Evolutionary conservation across 2,797 vertebrate species (phyloP), one percentile per base, ranked within the genome.

Genomic region (Lerista edwardsae): DNA sequence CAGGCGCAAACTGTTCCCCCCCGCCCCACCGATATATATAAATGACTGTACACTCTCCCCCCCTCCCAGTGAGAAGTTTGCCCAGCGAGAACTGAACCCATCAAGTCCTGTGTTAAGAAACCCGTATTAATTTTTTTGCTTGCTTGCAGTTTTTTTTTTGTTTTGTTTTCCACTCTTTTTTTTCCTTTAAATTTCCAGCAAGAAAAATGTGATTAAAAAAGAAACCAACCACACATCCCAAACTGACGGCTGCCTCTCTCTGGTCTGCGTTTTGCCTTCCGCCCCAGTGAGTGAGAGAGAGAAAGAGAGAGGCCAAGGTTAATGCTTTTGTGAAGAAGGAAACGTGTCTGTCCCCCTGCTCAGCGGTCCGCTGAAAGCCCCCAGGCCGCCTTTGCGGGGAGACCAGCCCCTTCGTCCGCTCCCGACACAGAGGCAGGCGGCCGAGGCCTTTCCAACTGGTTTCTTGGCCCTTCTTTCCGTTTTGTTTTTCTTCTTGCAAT

Each of bases 111-210:
- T 62, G 78, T 81, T 71, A 73, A 84, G 82, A 87, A 84, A 87
- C 86, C 86, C 86, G 86, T 87, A 87, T 87, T 77, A 86, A 75
- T 51, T 31, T 80, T 55, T 57, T 65, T 83, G 76, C 59, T 80
- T 80, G 80, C 59, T 65, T 78, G 47, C 6, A 55, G 17, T 76
- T 82, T 31, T 59, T 59, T 12, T 67, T 78, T 68, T 79, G 68
- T 47, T 44, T 12, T 67, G 73, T 75, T 73, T 59, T 31, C 41
- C 55, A 79, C 68, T 47, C 29, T 31, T n/a, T 79, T 75, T 75
- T 65, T 62, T 41, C 64, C 19, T 65, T 75, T 62, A 67, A 67
- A 65, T 77, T 84, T 72, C 74, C 25, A 61, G 77, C 57, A 0
- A 79, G 41, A 84, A 76, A 73, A 75, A 80, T 31, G 64, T 29